Evolutionary conservation across 1,140 invertebrate genomes (phyloP), one percentile per base, ranked within the genome.

Genomic region (Hylaeus volcanicus): DNA sequence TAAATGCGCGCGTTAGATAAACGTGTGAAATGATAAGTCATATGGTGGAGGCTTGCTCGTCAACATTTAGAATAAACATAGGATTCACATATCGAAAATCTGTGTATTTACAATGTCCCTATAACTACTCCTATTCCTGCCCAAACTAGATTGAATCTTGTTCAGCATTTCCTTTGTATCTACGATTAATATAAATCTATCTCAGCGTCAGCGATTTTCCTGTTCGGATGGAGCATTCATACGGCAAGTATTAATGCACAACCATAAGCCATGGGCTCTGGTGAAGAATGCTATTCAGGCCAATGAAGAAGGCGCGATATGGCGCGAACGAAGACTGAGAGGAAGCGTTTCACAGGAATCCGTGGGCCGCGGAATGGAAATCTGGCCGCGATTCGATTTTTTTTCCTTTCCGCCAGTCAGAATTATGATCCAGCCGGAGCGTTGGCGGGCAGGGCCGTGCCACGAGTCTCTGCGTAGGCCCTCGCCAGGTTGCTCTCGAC

Each of bases 341-440:
- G 61, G 81, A 84, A 79, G 75, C 83, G 70, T 74, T 72, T 74
- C 68, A n/a, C 56, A 26, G n/a, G 63, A 77, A 74, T 63, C 85
- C 85, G 84, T 86, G 85, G 81, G 73, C 58, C 60, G 85, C 48
- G 85, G 39, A 71, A 77, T 86, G 85, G 81, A 86, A 86, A 86
- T 86, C 72, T 58, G 75, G 73, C 53, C 78, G 51, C 64, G 79
- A 65, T 55, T 79, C 76, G 63, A 83, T n/a, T 75, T 64, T 80
- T 83, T 83, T 53, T 60, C 43, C 12, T 53, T 55, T 5, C 61
- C 11, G 37, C 51, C n/a, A 9, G 60, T 6, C 84, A 74, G 76
- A 86, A 80, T 87, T 86, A 80, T 66, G 85, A 86, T 83, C 69
- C 77, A 53, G 73, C 55, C 78, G 4, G 43, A 56, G 84, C 85